These are phyloP conservation scores for Pristis pectinata DNA, from an alignment of 2,797 vertebrate species.

Conservation along the genomic window DNA sequence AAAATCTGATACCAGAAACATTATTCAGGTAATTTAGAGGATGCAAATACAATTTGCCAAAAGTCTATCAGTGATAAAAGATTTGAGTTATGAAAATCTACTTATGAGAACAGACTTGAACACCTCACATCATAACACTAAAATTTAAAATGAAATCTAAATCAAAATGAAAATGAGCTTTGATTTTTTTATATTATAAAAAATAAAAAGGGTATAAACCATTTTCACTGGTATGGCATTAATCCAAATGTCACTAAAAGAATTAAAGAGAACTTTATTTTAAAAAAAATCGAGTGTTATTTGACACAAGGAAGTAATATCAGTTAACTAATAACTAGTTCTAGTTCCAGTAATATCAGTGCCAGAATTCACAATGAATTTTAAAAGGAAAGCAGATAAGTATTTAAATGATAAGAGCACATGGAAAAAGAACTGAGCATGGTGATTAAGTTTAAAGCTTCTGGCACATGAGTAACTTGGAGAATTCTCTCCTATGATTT, in stretches of 20 bases:
- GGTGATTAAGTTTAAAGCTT: background rate
- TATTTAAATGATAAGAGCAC: background rate
- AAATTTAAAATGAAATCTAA: background rate
- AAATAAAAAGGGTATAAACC: background rate
- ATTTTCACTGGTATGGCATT: background rate
- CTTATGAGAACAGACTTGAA: background rate
- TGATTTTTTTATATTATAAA: too few species aligned
- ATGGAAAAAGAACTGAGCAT: background rate
- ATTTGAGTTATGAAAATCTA: background rate
- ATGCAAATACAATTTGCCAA: background rate
- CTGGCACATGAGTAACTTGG: background rate
- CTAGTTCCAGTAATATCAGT: background rate
- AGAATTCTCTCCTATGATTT: background rate
- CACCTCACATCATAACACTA: background rate
- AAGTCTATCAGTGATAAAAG: background rate
- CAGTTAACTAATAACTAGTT: too few species aligned
- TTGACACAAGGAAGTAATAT: background rate
- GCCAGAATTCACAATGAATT: background rate
- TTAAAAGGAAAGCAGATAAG: background rate
- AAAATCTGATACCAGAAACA: background rate
- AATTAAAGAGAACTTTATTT: background rate
- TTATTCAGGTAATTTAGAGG: background rate
- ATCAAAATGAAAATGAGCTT: background rate
- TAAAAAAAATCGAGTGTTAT: background rate
- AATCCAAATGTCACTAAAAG: background rate